These are phyloP conservation scores for Gallinago solitaria DNA, from an alignment of 2,797 vertebrate species.

Conservation along the genomic window DNA sequence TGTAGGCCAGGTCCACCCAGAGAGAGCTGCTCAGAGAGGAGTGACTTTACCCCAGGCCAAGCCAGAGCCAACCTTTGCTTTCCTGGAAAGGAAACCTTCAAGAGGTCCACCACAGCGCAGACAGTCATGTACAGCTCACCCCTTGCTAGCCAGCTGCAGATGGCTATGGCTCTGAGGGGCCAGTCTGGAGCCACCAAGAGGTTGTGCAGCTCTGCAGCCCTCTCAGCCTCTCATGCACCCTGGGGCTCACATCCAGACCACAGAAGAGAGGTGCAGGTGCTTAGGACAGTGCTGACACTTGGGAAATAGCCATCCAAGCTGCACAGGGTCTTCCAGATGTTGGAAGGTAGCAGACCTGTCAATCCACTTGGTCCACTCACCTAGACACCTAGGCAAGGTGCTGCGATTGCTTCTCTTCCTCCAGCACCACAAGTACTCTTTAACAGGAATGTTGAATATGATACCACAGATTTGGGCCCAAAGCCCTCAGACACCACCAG, in stretches of 20 bases:
- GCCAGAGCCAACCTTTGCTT: background rate
- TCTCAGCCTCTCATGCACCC: background rate
- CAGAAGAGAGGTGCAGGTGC: background rate
- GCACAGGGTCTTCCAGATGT: background rate
- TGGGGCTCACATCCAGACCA: background rate
- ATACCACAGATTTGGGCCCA: background rate
- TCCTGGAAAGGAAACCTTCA: background rate
- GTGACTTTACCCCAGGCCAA: background rate
- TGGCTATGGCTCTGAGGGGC: background rate
- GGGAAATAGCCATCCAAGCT: background rate
- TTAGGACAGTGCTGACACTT: background rate
- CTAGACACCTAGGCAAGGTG: background rate
- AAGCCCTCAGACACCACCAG: background rate
- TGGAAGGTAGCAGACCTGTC: background rate
- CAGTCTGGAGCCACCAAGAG: background rate
- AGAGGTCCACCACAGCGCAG: background rate
- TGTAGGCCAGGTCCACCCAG: background rate
- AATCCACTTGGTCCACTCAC: background rate
- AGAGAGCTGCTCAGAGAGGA: background rate
- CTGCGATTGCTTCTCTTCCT: background rate
- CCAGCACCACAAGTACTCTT: background rate
- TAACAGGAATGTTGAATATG: accelerated
- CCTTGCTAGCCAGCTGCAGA: background rate
- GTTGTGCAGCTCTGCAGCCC: background rate
- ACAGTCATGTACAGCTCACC: too few relatives aligned